These are phyloP conservation scores for Dipodomys ordii DNA, from an alignment of 2,113 vertebrate species.

Conservation along the genomic window DNA sequence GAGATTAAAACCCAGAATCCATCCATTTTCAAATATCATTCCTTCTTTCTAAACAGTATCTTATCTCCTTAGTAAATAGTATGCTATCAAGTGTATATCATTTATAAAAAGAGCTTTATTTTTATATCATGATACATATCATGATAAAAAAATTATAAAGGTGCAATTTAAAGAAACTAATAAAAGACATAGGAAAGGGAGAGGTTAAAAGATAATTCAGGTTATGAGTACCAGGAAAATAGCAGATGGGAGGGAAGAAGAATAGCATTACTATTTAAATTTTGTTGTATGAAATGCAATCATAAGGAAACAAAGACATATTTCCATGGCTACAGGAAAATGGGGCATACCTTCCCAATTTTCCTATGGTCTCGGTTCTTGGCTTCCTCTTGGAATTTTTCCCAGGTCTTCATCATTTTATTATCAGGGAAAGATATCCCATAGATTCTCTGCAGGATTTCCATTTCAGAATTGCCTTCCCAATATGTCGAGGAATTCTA, in stretches of 20 bases:
- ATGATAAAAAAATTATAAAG: neutral
- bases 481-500: conserved; percentile 89
- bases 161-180: neutral
- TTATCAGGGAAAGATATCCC: conserved; percentile 90
- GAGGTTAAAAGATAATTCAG: neutral
- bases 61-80: neutral
- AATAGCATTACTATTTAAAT: neutral
- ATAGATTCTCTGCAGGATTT: conserved; percentile 89
- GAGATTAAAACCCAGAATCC: neutral
- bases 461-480: conserved; percentile 89
- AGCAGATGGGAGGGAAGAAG: neutral
- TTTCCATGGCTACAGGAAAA: fast-evolving
- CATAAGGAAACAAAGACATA: neutral
- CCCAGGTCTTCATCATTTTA: conserved; percentile 89
- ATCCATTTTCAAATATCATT: neutral
- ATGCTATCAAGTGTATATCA: neutral
- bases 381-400: conserved; percentile 88
- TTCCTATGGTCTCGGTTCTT: conserved; percentile 88
- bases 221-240: neutral
- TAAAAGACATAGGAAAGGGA: neutral
- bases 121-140: neutral
- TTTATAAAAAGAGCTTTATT: neutral
- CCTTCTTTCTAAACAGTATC: neutral
- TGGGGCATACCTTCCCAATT: conserved; percentile 85
- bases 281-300: neutral